A percentile compares a stretch with the other conserved stretches of the same genome.
phyloP scores from a whole-genome alignment of 1,140 invertebrate species.

The Grapholita molesta region DNA sequence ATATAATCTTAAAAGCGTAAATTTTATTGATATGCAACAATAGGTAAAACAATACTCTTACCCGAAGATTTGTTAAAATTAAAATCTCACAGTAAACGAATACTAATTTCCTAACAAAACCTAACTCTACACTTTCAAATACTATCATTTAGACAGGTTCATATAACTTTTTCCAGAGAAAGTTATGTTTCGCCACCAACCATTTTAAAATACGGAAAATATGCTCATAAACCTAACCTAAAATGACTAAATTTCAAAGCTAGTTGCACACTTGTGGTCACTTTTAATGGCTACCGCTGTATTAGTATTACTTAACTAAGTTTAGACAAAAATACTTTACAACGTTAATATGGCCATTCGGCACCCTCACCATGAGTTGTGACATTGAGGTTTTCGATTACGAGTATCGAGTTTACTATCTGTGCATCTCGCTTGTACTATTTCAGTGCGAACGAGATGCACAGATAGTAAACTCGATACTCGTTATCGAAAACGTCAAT shows the following conservation, averaged over 20 bases:
- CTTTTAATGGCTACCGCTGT: not conserved
- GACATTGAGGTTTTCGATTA: no score
- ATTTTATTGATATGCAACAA: no score
- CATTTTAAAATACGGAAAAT: not conserved
- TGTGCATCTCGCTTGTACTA: no score
- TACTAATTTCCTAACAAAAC: not conserved
- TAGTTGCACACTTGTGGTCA: conserved; percentile 23
- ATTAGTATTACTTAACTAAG: not conserved
- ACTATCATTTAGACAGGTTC: not conserved
- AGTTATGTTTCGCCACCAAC: not conserved
- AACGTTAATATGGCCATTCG: no score
- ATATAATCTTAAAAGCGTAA: no score
- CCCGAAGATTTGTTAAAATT: not conserved
- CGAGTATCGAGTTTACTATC: no score
- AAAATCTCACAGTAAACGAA: not conserved
- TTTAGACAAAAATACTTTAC: not conserved
- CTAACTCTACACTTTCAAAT: not conserved
- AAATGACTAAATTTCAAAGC: conserved; percentile 34
- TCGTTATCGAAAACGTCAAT: no score
- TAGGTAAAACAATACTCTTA: no score
- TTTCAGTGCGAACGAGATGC: no score
- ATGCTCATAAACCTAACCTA: conserved; percentile 21
- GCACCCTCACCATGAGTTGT: no score
- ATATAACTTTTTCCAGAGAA: not conserved
- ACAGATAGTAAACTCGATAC: no score